Evolutionary conservation across 2,113 vertebrate species (phyloP).

Genomic region (Phylloscopus trochilus): DNA sequence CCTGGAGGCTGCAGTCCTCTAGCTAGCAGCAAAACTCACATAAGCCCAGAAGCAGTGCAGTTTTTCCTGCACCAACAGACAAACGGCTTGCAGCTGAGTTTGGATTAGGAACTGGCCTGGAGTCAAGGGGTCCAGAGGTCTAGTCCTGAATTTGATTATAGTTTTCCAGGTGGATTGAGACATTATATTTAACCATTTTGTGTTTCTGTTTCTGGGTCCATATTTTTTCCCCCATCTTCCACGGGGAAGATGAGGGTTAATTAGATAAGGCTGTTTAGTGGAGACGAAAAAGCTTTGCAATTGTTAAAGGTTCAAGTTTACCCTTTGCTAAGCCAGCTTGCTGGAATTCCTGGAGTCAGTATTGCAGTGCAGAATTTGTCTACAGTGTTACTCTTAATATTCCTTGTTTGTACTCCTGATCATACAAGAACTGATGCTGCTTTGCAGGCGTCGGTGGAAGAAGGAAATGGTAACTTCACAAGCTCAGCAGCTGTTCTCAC

Average conservation of each 20-base stretch:
- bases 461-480: neutral
- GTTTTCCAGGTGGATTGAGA: neutral
- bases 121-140: neutral
- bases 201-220: neutral
- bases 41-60: neutral
- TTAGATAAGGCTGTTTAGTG: neutral
- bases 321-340: neutral
- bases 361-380: neutral
- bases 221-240: neutral
- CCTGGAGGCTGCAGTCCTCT: neutral
- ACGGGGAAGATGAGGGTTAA: neutral
- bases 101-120: neutral
- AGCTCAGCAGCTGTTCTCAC: neutral
- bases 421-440: neutral
- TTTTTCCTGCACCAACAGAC: neutral
- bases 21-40: neutral
- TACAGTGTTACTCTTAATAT: neutral
- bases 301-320: neutral
- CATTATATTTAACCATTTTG: neutral
- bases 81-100: neutral
- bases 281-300: neutral
- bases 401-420: neutral
- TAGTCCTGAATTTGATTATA: neutral
- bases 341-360: neutral
- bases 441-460: rapidly evolving